A percentile compares a stretch with the other conserved stretches of the same genome.
Conservation (phyloP, 1,140 invertebrate species). For the Zaprionus africanus region DNA sequence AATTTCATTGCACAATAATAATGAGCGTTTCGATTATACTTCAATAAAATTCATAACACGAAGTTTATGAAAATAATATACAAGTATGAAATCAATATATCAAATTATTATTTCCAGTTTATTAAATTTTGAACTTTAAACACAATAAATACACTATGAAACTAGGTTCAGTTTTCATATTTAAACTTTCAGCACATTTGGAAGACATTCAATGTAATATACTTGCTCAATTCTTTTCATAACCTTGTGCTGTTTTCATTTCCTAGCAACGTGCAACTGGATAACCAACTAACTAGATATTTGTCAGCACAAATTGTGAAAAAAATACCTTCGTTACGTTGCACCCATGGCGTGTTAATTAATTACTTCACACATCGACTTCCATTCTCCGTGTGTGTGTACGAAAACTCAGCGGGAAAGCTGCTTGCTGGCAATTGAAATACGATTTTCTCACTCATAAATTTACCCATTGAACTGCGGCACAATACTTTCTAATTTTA, state of each 20-base stretch:
- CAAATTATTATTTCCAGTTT: background rate
- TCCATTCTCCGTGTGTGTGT: background rate
- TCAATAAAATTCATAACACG: background rate
- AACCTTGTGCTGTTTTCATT: background rate
- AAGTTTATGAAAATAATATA: too few relatives aligned
- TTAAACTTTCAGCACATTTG: too few relatives aligned
- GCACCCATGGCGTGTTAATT: slow-evolving; percentile 47
- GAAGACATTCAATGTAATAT: too few relatives aligned
- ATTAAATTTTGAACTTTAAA: background rate
- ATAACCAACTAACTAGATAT: slow-evolving; percentile 4
- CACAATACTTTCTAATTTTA: slow-evolving; percentile 76
- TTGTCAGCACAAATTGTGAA: background rate
- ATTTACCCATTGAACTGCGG: slow-evolving; percentile 58
- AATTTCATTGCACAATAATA: background rate
- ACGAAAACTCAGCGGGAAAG: background rate
- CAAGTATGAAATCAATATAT: too few relatives aligned
- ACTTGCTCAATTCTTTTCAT: background rate
- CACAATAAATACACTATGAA: too few relatives aligned
- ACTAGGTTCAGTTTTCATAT: too few relatives aligned
- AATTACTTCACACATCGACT: slow-evolving; percentile 19
- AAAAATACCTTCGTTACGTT: background rate
- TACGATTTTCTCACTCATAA: slow-evolving; percentile 64
- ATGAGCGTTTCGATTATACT: background rate
- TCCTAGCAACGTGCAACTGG: background rate
- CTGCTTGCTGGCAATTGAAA: slow-evolving; percentile 26